These are phyloP conservation scores for Plecturocebus donacophilus DNA, from an alignment of 2,113 vertebrate species.

Conservation along the genomic window DNA sequence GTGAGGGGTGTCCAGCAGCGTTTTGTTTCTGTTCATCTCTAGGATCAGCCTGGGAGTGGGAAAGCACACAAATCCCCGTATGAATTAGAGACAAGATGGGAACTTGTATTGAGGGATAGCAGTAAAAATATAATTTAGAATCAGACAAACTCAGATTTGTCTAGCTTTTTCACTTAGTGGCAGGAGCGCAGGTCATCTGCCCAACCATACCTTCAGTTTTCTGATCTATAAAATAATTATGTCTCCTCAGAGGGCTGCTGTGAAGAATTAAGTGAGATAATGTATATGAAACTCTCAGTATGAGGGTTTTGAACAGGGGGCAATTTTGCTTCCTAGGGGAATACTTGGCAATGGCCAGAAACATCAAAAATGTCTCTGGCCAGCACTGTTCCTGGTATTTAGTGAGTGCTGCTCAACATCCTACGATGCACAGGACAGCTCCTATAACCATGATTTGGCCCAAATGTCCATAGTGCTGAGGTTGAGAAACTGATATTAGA, in stretches of 20 bases:
- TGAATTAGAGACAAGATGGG: background rate
- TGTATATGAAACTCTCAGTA: background rate
- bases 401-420: background rate
- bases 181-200: background rate
- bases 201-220: background rate
- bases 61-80: background rate
- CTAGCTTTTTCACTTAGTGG: background rate
- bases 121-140: background rate
- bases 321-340: background rate
- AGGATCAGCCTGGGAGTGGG: background rate
- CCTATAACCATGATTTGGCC: background rate
- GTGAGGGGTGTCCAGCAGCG: rapidly evolving
- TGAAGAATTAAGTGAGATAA: background rate
- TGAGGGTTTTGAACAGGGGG: background rate
- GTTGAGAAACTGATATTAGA: slow-evolving; percentile 17
- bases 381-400: background rate
- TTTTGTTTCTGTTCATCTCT: background rate
- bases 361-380: no score
- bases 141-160: slow-evolving; percentile 19
- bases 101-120: background rate
- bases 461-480: background rate
- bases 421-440: background rate
- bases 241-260: background rate
- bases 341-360: background rate
- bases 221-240: background rate